These are phyloP conservation scores for Linyphia triangularis DNA, from an alignment of 2,888 invertebrate species.

Conservation along the genomic window DNA sequence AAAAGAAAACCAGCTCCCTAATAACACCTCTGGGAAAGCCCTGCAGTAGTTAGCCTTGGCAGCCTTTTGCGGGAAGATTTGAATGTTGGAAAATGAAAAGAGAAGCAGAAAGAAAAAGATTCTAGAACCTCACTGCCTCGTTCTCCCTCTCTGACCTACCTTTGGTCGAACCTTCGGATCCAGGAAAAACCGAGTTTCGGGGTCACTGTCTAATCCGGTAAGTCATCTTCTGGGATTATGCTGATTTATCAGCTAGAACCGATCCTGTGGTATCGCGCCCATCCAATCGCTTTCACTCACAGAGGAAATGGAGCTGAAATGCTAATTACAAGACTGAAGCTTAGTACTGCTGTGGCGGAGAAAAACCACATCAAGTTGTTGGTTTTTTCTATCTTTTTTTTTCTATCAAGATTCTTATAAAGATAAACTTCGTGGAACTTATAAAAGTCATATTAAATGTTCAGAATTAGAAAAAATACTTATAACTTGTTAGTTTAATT, in stretches of 20 bases:
- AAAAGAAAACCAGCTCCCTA: neutral
- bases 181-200: constrained; percentile 46
- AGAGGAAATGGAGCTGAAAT: constrained; percentile 10
- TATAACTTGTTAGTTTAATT: no score
- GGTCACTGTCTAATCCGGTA: constrained; percentile 29
- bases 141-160: neutral
- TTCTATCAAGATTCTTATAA: no score
- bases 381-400: no score
- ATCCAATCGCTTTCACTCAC: neutral
- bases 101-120: constrained; percentile 2
- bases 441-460: no score
- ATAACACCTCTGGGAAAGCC: constrained; percentile 33
- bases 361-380: no score
- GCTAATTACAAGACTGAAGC: neutral
- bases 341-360: no score
- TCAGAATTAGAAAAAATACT: no score
- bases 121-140: neutral
- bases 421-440: no score
- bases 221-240: constrained; percentile 21
- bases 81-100: neutral
- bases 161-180: constrained; percentile 26
- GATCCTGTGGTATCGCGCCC: neutral
- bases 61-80: neutral
- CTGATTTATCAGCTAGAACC: neutral
- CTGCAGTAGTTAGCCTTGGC: constrained; percentile 55